A percentile compares a stretch with the other conserved stretches of the same genome.
These are phyloP conservation scores for Aphidius gifuensis DNA, from an alignment of 1,140 invertebrate genomes.

Conservation along the genomic window DNA sequence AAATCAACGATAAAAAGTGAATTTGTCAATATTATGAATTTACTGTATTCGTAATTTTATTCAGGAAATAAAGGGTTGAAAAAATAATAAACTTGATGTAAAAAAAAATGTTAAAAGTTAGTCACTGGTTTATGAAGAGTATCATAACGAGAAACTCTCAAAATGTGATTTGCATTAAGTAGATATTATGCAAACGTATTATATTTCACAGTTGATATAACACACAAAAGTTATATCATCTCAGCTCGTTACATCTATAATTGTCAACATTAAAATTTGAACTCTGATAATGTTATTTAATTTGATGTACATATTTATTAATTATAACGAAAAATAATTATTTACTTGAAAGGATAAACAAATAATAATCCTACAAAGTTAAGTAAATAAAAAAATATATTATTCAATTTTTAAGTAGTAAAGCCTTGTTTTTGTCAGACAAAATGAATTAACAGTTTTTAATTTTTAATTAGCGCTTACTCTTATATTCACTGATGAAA, in stretches of 20 bases:
- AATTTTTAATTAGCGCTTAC: no score
- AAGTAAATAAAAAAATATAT: no score
- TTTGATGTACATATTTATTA: neutral
- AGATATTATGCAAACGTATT: conserved; percentile 24
- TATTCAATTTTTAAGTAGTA: no score
- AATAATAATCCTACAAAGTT: no score
- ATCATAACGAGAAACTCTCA: conserved; percentile 16
- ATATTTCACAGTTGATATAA: neutral
- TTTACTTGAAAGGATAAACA: no score
- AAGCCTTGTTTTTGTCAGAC: no score
- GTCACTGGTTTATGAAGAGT: conserved; percentile 7
- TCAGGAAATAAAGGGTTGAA: neutral
- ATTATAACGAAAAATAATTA: neutral
- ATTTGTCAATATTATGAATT: no score
- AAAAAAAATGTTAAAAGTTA: neutral
- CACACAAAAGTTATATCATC: conserved; percentile 9
- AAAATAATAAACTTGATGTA: neutral
- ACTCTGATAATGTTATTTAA: no score
- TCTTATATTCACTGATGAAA: no score
- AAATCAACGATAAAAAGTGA: no score
- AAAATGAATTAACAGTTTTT: no score
- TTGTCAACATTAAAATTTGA: neutral
- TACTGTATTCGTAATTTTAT: no score
- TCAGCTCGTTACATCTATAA: conserved; percentile 18
- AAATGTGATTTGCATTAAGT: conserved; percentile 26